Percentiles rank a stretch among this genome's conserved stretches.
These are phyloP conservation scores for Melozone crissalis DNA, from an alignment of 2,113 vertebrate species.

Conservation along the genomic window DNA sequence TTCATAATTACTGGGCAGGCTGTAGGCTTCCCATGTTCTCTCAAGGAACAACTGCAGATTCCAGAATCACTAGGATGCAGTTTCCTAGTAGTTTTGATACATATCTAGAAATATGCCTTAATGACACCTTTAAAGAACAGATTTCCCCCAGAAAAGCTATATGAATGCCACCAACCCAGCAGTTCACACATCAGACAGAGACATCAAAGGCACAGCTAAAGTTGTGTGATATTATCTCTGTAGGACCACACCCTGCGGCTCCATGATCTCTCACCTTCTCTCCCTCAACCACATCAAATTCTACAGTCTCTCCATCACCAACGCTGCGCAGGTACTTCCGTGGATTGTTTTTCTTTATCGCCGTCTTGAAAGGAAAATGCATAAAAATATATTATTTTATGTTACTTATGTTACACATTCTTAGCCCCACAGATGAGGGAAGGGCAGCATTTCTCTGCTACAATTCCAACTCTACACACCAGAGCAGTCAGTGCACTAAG, in stretches of 20 bases:
- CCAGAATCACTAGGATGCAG: not conserved
- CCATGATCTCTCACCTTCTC: slow-evolving; percentile 79
- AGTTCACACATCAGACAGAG: not conserved
- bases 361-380: slow-evolving; percentile 76
- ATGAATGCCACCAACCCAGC: not conserved
- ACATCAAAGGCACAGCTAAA: not conserved
- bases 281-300: slow-evolving; percentile 95
- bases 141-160: not conserved
- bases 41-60: not conserved
- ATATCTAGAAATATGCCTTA: not conserved
- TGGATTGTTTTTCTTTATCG: slow-evolving; percentile 96
- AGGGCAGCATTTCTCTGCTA: not conserved
- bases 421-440: not conserved
- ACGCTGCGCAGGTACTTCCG: slow-evolving; percentile 96
- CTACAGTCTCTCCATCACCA: slow-evolving; percentile 93
- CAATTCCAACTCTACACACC: not conserved
- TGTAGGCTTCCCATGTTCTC: not conserved
- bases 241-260: not conserved
- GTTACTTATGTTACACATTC: not conserved
- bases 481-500: not conserved
- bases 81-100: not conserved
- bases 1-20: not conserved
- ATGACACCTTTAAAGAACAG: not conserved
- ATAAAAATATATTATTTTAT: not conserved
- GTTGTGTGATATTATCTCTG: not conserved